Evolutionary conservation across 2,797 vertebrate genomes (phyloP), one percentile per base, ranked within the genome.

Genomic region (Pseudomugil tenellus): DNA sequence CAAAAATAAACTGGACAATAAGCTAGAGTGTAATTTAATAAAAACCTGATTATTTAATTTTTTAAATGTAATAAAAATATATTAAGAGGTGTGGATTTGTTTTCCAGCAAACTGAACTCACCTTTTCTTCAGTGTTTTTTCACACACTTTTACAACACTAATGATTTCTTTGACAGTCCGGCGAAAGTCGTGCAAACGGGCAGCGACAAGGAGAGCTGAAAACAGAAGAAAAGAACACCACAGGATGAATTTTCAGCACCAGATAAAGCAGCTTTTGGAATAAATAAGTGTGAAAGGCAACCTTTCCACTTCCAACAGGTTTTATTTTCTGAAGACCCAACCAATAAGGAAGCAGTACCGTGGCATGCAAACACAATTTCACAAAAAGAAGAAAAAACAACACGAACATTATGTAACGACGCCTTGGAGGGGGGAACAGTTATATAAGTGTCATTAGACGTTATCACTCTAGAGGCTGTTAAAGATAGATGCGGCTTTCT

Each of bases 121-220:
- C 97, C 97, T 96, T 92, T 97, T 98, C 19, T 95, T 94, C 11
- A 99, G 88, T 0, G 98, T 99, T 48, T 87, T 92, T 72, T 99
- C 97, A 59, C 98, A 99, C 77, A 99, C 98, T 93, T 99, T 99
- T n/a, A 98, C 98, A 35, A 99, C 93, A 0, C 93, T 71, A 76
- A 99, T 94, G 32, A 99, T 92, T 89, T 99, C 98, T 79, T 97
- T 99, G 72, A 96, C 87, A 1, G 97, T 99, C 12, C 96, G 95
- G 48, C 95, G 92, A 83, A 99, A 99, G 72, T 99, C 96, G 43
- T 99, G 94, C 95, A 98, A 96, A 49, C 96, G 95, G 51, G 97
- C 96, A 0, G 98, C 95, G 1, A 99, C 98, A 0, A 99, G 94
- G 23, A 99, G 96, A 35, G 98, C 98, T 98, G 74, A 8, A 77